Base-by-base conservation (phyloP, 2,888 invertebrate genomes). In the Cephus spinipes region DNA sequence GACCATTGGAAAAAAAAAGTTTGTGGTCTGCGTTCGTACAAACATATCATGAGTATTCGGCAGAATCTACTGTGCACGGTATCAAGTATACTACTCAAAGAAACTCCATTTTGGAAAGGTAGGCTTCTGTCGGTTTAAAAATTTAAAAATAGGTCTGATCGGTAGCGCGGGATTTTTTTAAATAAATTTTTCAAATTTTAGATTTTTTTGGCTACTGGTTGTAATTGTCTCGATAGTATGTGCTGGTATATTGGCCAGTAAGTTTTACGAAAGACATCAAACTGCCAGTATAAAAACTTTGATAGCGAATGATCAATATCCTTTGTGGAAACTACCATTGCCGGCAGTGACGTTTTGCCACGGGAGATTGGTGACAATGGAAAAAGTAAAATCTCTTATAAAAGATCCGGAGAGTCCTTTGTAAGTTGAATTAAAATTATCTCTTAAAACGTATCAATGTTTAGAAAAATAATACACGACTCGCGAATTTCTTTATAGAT, bases 331-430 rank as follows among this genome's bases (percentile, higher is more conserved):
- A 75, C 79, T 86, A 6, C 68, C 82, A 69, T 35, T 87, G 71
- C 88, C 86, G 9, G 85, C 88, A n/a, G 77, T 87, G 11, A 86
- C 87, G 31, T 73, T 86, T 9, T 87, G 87, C 73, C 83, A 86
- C 55, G 83, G 84, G 6, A 83, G 80, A 68, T 79, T 86, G 55
- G 85, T 82, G 3, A 78, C 80, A 11, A 69, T 35, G 34, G 2
- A 55, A 55, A 55, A 55, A 55, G 6, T 55, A 55, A 55, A 55
- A 9, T 55, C 55, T 55, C 55, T 55, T 55, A 23, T 55, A 23
- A 55, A 55, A 1, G 23, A 55, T 23, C 6, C 55, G 6, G 55
- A 55, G 76, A 86, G 86, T 85, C 77, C 81, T 77, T 81, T 36
- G 68, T 79, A 74, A 12, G 34, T n/a, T n/a, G n/a, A n/a, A 15